Percentiles rank a stretch among this genome's conserved stretches.
phyloP scores from a whole-genome alignment of 2,113 vertebrate species.

The Hiodon alosoides region DNA sequence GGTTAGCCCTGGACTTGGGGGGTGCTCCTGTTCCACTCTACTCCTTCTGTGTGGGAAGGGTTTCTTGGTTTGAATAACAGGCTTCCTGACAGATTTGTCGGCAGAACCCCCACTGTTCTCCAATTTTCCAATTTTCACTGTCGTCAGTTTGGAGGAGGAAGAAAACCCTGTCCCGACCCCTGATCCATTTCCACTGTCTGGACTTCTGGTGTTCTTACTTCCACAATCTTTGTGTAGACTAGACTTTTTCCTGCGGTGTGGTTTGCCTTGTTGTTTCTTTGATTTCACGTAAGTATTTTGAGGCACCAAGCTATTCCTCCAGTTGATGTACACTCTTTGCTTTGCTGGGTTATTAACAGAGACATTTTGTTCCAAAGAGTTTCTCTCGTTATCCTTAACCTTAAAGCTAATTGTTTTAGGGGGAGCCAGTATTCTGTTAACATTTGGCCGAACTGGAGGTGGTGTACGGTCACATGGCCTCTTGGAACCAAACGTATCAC shows the following conservation, averaged over 20 bases:
- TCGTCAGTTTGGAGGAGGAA: too few species aligned
- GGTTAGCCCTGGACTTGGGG: too few species aligned
- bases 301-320: conserved; percentile 32
- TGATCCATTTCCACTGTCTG: too few species aligned
- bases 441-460: neutral
- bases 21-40: too few species aligned
- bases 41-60: too few species aligned
- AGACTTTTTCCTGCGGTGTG: neutral
- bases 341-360: conserved; percentile 24
- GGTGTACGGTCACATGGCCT: neutral
- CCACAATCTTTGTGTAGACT: neutral
- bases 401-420: conserved; percentile 41
- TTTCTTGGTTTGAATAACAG: too few species aligned
- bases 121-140: too few species aligned
- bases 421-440: conserved; percentile 9
- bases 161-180: too few species aligned
- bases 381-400: conserved; percentile 9
- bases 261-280: neutral
- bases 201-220: too few species aligned
- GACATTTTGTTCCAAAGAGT: neutral
- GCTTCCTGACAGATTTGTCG: too few species aligned
- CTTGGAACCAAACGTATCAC: neutral
- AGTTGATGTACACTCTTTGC: conserved; percentile 32
- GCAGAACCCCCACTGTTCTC: too few species aligned
- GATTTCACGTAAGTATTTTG: neutral